Percentiles rank a stretch among this genome's conserved stretches.
Evolutionary conservation across 2,113 vertebrate genomes (phyloP).

Genomic region (Actenoides lindsayi): DNA sequence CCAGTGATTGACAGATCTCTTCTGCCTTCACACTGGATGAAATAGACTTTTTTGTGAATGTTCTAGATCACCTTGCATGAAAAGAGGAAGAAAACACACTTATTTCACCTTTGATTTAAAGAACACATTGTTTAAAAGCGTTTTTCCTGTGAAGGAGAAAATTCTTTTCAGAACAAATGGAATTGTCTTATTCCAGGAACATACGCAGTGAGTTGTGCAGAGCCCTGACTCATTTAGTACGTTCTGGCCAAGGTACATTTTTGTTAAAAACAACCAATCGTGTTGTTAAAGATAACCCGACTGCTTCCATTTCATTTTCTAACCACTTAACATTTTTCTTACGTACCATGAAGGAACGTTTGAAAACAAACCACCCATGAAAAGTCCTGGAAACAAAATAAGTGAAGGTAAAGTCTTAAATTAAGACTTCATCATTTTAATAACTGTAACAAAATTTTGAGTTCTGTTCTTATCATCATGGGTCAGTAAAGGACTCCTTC

Average conservation of each 20-base stretch:
- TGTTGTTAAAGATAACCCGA: slow-evolving; percentile 25
- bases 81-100: neutral
- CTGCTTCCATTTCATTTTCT: slow-evolving; percentile 1
- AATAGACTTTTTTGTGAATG: neutral
- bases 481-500: neutral
- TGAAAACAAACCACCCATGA: slow-evolving; percentile 32
- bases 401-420: neutral
- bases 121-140: slow-evolving; percentile 14
- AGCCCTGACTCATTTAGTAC: slow-evolving; percentile 39
- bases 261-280: slow-evolving; percentile 16
- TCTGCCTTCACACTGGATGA: neutral
- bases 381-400: neutral
- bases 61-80: neutral
- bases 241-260: slow-evolving; percentile 50
- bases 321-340: slow-evolving; percentile 46
- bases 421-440: neutral
- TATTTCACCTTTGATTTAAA: neutral
- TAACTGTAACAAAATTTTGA: neutral
- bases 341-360: neutral
- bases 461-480: neutral
- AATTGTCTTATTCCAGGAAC: slow-evolving; percentile 61
- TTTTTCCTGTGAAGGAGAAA: slow-evolving; percentile 57
- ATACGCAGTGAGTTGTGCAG: neutral
- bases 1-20: neutral
- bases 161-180: slow-evolving; percentile 39